phyloP scores from a whole-genome alignment of 2,888 invertebrate species.

The Leptura quadrifasciata region DNA sequence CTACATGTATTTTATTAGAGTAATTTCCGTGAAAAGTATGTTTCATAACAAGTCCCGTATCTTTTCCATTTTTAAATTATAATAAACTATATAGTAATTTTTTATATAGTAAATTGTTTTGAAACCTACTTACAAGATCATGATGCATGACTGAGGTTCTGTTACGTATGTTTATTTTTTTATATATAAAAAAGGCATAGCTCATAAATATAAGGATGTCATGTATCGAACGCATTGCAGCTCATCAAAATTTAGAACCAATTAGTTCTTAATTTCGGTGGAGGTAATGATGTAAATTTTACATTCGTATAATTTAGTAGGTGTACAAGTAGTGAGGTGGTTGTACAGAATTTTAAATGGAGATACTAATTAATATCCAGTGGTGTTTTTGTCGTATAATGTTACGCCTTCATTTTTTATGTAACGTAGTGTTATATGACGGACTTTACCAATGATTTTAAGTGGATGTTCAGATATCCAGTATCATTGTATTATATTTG shows the following conservation, averaged over 20 bases:
- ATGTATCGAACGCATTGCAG: constrained; percentile 38
- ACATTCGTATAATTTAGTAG: constrained; percentile 65
- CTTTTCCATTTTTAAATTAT: constrained; percentile 43
- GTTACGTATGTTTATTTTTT: constrained; percentile 49
- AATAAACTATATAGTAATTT: constrained; percentile 28
- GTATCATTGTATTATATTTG: constrained; percentile 71
- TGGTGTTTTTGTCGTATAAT: constrained; percentile 45
- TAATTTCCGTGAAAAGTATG: constrained; percentile 61
- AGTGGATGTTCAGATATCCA: constrained; percentile 47
- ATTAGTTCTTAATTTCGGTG: background rate
- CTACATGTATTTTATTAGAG: constrained; percentile 65
- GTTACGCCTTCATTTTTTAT: constrained; percentile 29
- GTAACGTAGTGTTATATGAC: constrained; percentile 25
- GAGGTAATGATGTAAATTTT: constrained; percentile 45
- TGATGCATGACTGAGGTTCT: constrained; percentile 59
- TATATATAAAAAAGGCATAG: constrained; percentile 36
- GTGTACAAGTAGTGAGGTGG: constrained; percentile 73
- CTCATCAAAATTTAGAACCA: background rate
- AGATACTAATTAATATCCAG: constrained; percentile 61
- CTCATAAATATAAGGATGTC: constrained; percentile 36
- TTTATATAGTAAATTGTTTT: constrained; percentile 45
- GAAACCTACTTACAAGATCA: constrained; percentile 55
- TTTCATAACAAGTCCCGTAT: constrained; percentile 57
- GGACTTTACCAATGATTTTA: constrained; percentile 44
- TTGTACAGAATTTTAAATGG: constrained; percentile 71